These are phyloP conservation scores for Herpetotheres cachinnans DNA, from an alignment of 2,113 vertebrate genomes.

Conservation along the genomic window DNA sequence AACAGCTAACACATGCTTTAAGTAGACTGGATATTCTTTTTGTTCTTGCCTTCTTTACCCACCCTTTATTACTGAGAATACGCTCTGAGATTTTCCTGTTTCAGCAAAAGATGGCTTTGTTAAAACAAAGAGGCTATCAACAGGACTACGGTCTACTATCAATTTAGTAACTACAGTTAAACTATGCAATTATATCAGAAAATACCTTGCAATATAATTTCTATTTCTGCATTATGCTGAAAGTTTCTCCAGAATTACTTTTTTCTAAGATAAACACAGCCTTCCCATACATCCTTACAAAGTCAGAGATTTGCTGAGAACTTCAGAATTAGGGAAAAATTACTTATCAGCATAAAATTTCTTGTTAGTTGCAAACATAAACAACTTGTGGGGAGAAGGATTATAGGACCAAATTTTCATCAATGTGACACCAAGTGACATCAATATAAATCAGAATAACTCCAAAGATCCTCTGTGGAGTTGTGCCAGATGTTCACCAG, in stretches of 20 bases:
- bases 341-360: conserved; percentile 33
- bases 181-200: neutral
- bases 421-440: neutral
- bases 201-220: neutral
- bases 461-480: neutral
- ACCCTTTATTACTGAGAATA: neutral
- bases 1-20: neutral
- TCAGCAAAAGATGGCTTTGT: rapidly evolving
- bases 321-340: neutral
- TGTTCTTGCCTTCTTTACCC: neutral
- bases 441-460: neutral
- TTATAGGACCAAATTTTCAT: neutral
- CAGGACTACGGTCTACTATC: neutral
- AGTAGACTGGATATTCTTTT: neutral
- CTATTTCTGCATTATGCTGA: neutral
- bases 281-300: neutral
- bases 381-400: neutral
- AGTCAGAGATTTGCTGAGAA: conserved; percentile 7
- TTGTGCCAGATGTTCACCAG: neutral
- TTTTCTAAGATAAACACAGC: neutral
- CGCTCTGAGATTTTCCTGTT: neutral
- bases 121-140: neutral
- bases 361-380: conserved; percentile 36
- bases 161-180: neutral
- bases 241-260: neutral